Conservation (phyloP, 2,888 invertebrate species). For the Acanthoscelides obtectus region DNA sequence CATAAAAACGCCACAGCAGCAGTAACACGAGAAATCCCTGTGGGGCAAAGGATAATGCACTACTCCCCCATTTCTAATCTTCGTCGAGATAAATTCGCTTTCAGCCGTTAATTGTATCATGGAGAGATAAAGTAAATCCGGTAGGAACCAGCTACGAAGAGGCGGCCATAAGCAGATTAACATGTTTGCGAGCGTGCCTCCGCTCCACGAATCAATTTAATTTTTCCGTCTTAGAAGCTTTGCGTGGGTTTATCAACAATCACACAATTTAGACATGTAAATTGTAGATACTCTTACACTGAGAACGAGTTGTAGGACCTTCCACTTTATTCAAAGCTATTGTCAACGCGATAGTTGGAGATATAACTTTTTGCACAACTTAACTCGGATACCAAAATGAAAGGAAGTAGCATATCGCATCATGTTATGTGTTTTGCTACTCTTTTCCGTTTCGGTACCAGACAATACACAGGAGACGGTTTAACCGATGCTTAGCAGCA, state of each 20-base stretch:
- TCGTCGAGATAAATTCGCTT: background rate
- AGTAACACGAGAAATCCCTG: background rate
- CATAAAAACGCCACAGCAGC: background rate
- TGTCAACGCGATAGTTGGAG: too few relatives aligned
- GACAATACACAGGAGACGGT: too few relatives aligned
- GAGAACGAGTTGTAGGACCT: too few relatives aligned
- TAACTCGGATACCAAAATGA: too few relatives aligned
- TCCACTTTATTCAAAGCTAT: too few relatives aligned
- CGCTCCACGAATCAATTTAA: background rate
- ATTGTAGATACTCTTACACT: too few relatives aligned
- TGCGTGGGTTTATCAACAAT: background rate
- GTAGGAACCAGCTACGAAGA: background rate
- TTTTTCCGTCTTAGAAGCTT: background rate
- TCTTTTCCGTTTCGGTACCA: too few relatives aligned
- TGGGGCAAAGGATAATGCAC: background rate
- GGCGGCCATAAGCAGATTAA: background rate
- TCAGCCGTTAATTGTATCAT: background rate
- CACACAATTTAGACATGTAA: too few relatives aligned
- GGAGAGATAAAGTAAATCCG: background rate
- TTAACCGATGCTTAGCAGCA: too few relatives aligned
- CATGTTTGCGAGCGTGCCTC: background rate
- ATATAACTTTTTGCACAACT: too few relatives aligned
- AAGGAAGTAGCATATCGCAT: too few relatives aligned
- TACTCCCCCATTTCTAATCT: background rate
- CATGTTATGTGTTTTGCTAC: too few relatives aligned